A percentile compares a stretch with the other conserved stretches of the same genome.
Evolutionary conservation across 92 coral and sea anemone genomes (phyloP).

Genomic region (Zoanthus solanderi): DNA sequence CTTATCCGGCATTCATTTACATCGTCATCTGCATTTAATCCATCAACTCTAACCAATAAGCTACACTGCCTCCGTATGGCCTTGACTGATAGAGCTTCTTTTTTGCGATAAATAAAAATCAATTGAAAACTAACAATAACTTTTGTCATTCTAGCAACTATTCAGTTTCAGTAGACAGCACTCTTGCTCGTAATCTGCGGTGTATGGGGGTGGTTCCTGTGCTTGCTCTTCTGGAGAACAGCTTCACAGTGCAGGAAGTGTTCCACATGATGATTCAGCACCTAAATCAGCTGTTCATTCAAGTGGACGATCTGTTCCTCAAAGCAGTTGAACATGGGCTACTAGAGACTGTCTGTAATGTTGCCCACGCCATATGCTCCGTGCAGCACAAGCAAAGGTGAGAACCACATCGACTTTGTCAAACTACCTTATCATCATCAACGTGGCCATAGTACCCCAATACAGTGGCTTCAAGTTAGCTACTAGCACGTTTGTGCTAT

Average conservation of each 20-base stretch:
- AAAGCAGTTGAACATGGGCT: slow-evolving; percentile 94
- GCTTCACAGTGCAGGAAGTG: slow-evolving; percentile 74
- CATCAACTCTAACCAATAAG: not conserved
- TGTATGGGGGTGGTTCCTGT: slow-evolving; percentile 90
- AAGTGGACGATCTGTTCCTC: slow-evolving; percentile 88
- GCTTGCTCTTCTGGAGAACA: slow-evolving; percentile 86
- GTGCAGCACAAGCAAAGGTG: slow-evolving; percentile 81
- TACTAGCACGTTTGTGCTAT: no score
- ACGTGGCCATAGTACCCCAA: not conserved
- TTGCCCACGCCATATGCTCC: slow-evolving; percentile 74
- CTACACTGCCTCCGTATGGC: not conserved
- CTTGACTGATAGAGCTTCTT: not conserved
- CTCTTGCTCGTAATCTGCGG: slow-evolving; percentile 68
- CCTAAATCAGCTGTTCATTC: slow-evolving; percentile 81
- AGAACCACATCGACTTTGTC: not conserved
- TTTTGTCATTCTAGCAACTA: slow-evolving; percentile 70
- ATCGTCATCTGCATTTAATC: not conserved
- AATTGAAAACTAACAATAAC: not conserved
- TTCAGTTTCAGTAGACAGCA: slow-evolving; percentile 61
- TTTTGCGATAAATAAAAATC: not conserved
- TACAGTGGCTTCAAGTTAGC: no score
- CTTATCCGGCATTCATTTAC: not conserved
- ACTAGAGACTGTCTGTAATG: slow-evolving; percentile 87
- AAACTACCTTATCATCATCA: not conserved
- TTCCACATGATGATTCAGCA: slow-evolving; percentile 89